Evolutionary conservation across 2,888 invertebrate genomes (phyloP), one percentile per base, ranked within the genome.

Genomic region (Sussaba pulchella): DNA sequence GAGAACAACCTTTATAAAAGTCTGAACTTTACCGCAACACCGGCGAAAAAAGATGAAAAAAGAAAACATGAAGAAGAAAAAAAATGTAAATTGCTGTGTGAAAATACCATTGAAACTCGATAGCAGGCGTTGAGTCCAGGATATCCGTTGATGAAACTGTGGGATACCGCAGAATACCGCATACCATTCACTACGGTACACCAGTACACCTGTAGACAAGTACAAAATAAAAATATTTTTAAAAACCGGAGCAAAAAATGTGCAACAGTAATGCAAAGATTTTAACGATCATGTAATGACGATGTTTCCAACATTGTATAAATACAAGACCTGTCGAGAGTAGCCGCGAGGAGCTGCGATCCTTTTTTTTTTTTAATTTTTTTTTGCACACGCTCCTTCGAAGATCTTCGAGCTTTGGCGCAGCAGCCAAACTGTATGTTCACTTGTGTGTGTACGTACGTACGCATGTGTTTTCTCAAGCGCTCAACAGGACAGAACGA

Each of bases 271-370:
- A 69, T 54, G 69, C 54, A 69, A 24, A 14, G 19, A 71, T 71
- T 72, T 31, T 63, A 76, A 76, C 63, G 76, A 76, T 63, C 63
- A 76, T 69, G 69, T 79, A 69, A 74, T 69, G 57, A 79, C 24
- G 61, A 63, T 69, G 63, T 61, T 78, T 21, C 47, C 69, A 59
- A 67, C 59, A 66, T 61, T 78, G 78, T 73, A 54, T 57, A 59
- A 74, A 47, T 19, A 59, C 47, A 43, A 39, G 17, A 9, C 14
- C n/a, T 14, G 43, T 24, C 39, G 36, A 19, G 54, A 24, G 43
- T 17, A 52, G 31, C 12, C 12, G 41, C 63, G 64, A 64, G 17
- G 54, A 21, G 39, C 31, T 36, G 21, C 12, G 9, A 14, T 14
- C 14, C 31, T 57, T 31, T 57, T 57, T 9, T 26, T 0, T 26